Percentiles rank a stretch among this genome's conserved stretches.
phyloP scores from a whole-genome alignment of 2,888 invertebrate species.

The Prosopocoilus inquinatus region DNA sequence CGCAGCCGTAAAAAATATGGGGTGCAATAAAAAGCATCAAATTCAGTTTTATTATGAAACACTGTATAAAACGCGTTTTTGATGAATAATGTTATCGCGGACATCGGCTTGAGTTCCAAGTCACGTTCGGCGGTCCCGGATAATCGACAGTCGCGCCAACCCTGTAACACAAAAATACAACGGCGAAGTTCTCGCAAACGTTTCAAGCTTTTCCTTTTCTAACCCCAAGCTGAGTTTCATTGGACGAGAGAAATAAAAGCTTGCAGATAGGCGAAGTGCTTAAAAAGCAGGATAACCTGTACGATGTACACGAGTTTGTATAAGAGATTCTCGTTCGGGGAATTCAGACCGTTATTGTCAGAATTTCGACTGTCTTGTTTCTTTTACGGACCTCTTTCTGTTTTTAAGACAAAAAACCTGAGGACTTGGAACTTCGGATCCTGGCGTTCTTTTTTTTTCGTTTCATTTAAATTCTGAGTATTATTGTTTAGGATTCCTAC shows the following conservation, averaged over 20 bases:
- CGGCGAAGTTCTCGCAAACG: slow-evolving; percentile 15
- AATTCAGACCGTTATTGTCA: slow-evolving; percentile 49
- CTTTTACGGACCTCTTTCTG: not conserved
- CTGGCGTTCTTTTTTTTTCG: slow-evolving; percentile 14
- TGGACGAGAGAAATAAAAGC: too few relatives aligned
- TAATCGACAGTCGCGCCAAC: slow-evolving; percentile 48
- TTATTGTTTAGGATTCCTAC: slow-evolving; percentile 22
- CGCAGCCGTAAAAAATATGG: slow-evolving; percentile 24
- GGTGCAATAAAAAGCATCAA: slow-evolving; percentile 43
- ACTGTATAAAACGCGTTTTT: slow-evolving; percentile 50
- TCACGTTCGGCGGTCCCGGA: slow-evolving; percentile 50
- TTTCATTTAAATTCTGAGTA: slow-evolving; percentile 19
- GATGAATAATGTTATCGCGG: slow-evolving; percentile 50
- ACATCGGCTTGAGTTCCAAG: slow-evolving; percentile 41
- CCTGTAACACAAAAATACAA: slow-evolving; percentile 41
- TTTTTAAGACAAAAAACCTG: slow-evolving; percentile 10
- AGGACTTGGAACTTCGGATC: slow-evolving; percentile 13
- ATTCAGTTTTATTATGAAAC: slow-evolving; percentile 50
- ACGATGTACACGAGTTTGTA: slow-evolving; percentile 47
- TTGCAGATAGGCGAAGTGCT: too few relatives aligned
- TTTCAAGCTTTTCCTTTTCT: not conserved
- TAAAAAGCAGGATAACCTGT: slow-evolving; percentile 39
- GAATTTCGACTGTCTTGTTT: slow-evolving; percentile 42
- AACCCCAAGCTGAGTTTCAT: too few relatives aligned
- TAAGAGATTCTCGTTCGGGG: slow-evolving; percentile 50